Conservation (phyloP, 1,140 invertebrate species). For the Cephus cinctus region DNA sequence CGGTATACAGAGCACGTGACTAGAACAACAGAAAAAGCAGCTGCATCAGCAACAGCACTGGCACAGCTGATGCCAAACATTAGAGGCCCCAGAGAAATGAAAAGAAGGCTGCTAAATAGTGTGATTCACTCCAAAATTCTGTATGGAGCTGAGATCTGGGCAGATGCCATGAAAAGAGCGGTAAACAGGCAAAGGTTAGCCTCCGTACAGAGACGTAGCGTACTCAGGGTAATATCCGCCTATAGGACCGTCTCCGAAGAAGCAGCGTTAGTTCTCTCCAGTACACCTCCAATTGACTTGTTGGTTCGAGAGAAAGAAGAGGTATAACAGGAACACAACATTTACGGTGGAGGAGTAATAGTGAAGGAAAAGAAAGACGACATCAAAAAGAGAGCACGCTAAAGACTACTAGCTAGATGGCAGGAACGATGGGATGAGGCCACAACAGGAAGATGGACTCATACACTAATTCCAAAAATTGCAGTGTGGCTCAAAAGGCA, state of each 20-base stretch:
- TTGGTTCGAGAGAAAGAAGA: slow-evolving; percentile 4
- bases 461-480: slow-evolving; percentile 18
- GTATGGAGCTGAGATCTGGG: slow-evolving; percentile 18
- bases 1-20: neutral
- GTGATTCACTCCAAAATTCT: slow-evolving; percentile 20
- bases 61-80: slow-evolving; percentile 10
- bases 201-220: slow-evolving; percentile 16
- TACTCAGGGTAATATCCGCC: slow-evolving; percentile 14
- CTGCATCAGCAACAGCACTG: neutral
- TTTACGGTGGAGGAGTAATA: neutral
- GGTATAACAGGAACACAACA: neutral
- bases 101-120: slow-evolving; percentile 14
- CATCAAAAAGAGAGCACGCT: neutral
- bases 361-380: slow-evolving; percentile 1
- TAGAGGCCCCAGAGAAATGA: slow-evolving; percentile 1
- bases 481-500: slow-evolving; percentile 17
- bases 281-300: slow-evolving; percentile 24
- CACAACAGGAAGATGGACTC: slow-evolving; percentile 17
- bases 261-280: slow-evolving; percentile 19
- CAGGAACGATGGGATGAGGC: slow-evolving; percentile 13
- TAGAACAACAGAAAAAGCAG: slow-evolving; percentile 3
- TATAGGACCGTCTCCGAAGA: slow-evolving; percentile 23
- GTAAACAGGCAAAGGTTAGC: slow-evolving; percentile 8
- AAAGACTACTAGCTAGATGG: too few species aligned
- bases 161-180: slow-evolving; percentile 3